Evolutionary conservation across 2,797 vertebrate genomes (phyloP).

Genomic region (Xerus rutilus): DNA sequence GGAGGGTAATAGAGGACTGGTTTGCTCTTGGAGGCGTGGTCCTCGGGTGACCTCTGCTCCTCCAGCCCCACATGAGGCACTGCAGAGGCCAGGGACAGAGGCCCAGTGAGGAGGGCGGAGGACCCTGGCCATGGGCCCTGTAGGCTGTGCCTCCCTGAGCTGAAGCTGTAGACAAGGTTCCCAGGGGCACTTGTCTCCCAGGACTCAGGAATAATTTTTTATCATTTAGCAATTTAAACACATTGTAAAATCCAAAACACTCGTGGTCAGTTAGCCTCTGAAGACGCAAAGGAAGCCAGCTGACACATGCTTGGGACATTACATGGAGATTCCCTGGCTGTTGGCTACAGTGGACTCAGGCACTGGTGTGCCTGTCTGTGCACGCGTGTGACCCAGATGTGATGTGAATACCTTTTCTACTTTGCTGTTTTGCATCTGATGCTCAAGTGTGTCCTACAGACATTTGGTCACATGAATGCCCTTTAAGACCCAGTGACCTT

Average conservation of each 20-base stretch:
- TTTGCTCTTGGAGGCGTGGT: background rate
- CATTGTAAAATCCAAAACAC: background rate
- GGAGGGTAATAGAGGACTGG: background rate
- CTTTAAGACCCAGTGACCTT: background rate
- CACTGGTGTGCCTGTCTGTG: accelerated
- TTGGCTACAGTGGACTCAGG: background rate
- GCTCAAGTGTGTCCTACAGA: background rate
- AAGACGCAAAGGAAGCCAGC: background rate
- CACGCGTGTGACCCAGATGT: accelerated
- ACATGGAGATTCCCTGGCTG: background rate
- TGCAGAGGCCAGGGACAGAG: too few species aligned
- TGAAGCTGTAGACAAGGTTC: background rate
- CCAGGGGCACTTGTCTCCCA: accelerated
- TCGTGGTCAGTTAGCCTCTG: background rate
- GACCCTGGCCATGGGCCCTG: background rate
- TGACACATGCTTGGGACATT: background rate
- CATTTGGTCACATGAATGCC: background rate
- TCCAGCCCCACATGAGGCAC: background rate
- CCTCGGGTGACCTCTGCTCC: background rate
- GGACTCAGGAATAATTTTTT: background rate
- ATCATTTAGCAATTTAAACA: background rate
- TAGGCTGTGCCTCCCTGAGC: background rate
- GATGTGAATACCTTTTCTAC: background rate
- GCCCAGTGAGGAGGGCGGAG: too few species aligned
- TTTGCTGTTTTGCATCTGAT: background rate